These are phyloP conservation scores for Eulemur rufifrons DNA, from an alignment of 2,113 vertebrate species.

Conservation along the genomic window DNA sequence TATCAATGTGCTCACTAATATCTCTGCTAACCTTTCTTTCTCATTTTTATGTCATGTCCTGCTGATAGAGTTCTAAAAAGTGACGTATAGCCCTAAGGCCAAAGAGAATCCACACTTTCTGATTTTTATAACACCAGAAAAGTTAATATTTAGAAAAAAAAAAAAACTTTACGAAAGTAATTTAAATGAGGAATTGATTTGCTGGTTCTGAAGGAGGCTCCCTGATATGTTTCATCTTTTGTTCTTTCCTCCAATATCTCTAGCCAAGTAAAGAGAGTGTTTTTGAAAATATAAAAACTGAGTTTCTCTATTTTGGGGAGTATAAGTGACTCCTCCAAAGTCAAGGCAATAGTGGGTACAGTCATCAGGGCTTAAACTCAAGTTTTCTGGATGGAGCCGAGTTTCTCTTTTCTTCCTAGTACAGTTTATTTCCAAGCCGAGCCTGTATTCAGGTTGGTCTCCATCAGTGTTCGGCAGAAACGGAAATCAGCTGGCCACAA, in stretches of 20 bases:
- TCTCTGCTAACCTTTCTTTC: neutral
- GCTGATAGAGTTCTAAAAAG: neutral
- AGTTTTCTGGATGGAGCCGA: neutral
- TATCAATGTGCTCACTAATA: neutral
- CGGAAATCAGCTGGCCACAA: neutral
- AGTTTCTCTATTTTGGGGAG: neutral
- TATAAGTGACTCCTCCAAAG: neutral
- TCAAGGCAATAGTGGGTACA: neutral
- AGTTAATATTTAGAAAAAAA: neutral
- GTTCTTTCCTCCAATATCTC: neutral
- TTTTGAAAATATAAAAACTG: neutral
- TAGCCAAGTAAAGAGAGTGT: neutral
- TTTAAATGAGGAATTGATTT: neutral
- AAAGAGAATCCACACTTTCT: neutral
- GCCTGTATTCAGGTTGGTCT: neutral
- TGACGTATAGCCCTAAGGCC: neutral
- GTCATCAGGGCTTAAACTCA: neutral
- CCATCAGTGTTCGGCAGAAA: neutral
- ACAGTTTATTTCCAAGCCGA: neutral
- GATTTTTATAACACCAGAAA: neutral
- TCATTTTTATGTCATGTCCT: neutral
- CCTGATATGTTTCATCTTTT: neutral
- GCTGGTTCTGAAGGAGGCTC: neutral
- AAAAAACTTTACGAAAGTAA: neutral
- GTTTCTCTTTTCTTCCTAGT: neutral